These are phyloP conservation scores for Steatornis caripensis DNA, from an alignment of 2,113 vertebrate species.

Conservation along the genomic window DNA sequence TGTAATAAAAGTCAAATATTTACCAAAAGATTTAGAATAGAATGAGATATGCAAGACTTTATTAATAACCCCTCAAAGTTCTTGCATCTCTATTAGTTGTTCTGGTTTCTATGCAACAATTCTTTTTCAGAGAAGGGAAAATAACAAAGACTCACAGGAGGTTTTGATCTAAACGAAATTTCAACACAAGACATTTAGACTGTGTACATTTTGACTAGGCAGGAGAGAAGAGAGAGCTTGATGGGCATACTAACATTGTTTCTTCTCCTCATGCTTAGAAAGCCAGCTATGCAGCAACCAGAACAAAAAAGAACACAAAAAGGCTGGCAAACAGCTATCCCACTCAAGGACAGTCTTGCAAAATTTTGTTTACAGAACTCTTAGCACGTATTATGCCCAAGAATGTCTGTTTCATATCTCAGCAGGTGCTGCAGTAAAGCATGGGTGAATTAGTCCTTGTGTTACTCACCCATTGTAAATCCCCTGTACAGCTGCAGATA, in stretches of 20 bases:
- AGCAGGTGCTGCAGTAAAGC: not conserved
- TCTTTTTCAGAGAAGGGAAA: not conserved
- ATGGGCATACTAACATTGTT: not conserved
- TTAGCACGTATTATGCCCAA: not conserved
- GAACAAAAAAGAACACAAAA: not conserved
- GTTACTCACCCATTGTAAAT: constrained; percentile 90
- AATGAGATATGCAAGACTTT: not conserved
- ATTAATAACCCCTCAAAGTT: not conserved
- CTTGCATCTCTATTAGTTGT: not conserved
- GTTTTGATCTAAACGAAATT: not conserved
- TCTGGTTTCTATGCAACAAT: not conserved
- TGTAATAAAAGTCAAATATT: not conserved
- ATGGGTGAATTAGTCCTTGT: not conserved
- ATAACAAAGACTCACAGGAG: not conserved
- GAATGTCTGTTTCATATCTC: not conserved
- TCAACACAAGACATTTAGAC: not conserved
- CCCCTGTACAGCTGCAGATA: constrained; percentile 94
- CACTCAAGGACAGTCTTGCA: not conserved
- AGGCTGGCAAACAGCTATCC: not conserved
- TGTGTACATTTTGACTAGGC: not conserved
- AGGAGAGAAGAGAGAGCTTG: not conserved
- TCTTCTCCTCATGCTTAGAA: not conserved
- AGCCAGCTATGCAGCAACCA: not conserved
- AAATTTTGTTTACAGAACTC: not conserved
- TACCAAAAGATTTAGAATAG: not conserved